Evolutionary conservation across 2,797 vertebrate species (phyloP).

Genomic region (Bovichtus variegatus): DNA sequence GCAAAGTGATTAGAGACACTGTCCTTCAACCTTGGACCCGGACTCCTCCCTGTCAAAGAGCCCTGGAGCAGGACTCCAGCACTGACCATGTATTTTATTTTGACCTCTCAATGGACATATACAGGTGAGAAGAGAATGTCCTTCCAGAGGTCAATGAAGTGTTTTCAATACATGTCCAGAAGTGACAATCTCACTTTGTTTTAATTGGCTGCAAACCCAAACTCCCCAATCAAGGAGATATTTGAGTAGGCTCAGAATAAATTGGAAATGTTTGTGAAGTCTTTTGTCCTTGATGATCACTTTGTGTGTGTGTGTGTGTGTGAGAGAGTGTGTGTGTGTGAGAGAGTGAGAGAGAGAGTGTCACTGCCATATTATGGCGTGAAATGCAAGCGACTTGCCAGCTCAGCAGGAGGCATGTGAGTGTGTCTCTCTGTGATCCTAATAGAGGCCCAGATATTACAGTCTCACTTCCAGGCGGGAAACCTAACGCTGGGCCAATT

Average conservation of each 20-base stretch:
- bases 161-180: neutral
- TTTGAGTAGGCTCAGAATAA: neutral
- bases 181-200: neutral
- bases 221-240: neutral
- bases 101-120: neutral
- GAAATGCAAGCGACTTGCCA: constrained; percentile 76
- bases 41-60: constrained; percentile 9
- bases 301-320: neutral
- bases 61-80: constrained; percentile 10
- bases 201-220: neutral
- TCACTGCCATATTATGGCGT: constrained; percentile 58
- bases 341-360: neutral
- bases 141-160: neutral
- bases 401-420: constrained; percentile 73
- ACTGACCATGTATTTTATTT: constrained; percentile 6
- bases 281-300: constrained; percentile 68
- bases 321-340: too few species aligned
- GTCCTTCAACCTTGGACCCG: constrained; percentile 11
- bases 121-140: constrained; percentile 1
- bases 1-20: neutral
- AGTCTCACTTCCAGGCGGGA: constrained; percentile 78
- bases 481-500: constrained; percentile 80
- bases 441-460: constrained; percentile 78
- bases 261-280: constrained; percentile 15
- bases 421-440: constrained; percentile 70